A percentile compares a stretch with the other conserved stretches of the same genome.
phyloP scores from a whole-genome alignment of 2,888 invertebrate species.

The Scrobipalpa atriplicella region DNA sequence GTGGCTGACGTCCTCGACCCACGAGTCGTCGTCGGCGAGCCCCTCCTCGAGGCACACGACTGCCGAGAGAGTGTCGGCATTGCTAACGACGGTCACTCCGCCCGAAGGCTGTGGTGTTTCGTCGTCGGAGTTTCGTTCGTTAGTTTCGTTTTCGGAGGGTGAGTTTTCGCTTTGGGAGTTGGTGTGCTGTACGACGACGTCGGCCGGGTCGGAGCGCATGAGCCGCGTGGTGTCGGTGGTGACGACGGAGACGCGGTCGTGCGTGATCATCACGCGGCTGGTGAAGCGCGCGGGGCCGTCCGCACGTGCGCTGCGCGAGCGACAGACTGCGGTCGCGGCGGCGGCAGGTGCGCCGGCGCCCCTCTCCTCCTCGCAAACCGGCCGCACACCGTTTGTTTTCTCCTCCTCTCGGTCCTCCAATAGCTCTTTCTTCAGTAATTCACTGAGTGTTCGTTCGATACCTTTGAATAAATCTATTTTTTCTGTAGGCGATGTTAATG shows the following conservation, averaged over 20 bases:
- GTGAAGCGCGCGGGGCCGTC: constrained; percentile 88
- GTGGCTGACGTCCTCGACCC: constrained; percentile 94
- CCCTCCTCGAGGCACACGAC: constrained; percentile 92
- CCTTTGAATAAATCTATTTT: constrained; percentile 80
- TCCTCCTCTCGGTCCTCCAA: constrained; percentile 74
- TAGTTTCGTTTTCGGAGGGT: constrained; percentile 64
- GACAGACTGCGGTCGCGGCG: constrained; percentile 70
- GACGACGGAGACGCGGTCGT: constrained; percentile 89
- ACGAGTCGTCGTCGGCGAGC: constrained; percentile 94
- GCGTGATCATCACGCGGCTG: constrained; percentile 95
- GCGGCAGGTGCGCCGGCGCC: constrained; percentile 78
- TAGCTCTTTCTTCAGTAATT: constrained; percentile 81
- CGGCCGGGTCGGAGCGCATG: constrained; percentile 83
- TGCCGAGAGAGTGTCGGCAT: constrained; percentile 87
- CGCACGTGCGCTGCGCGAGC: constrained; percentile 80
- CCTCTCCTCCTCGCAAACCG: constrained; percentile 75
- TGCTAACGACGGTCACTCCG: constrained; percentile 87
- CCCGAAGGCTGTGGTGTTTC: constrained; percentile 75
- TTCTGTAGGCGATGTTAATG: constrained; percentile 53
- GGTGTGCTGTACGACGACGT: constrained; percentile 85
- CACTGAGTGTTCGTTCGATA: constrained; percentile 80
- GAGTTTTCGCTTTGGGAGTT: constrained; percentile 82
- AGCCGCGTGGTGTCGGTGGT: constrained; percentile 89
- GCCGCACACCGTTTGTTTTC: constrained; percentile 73
- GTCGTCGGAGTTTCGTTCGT: constrained; percentile 74